phyloP scores from a whole-genome alignment of 2,888 invertebrate genomes.

The Zeuzera pyrina region DNA sequence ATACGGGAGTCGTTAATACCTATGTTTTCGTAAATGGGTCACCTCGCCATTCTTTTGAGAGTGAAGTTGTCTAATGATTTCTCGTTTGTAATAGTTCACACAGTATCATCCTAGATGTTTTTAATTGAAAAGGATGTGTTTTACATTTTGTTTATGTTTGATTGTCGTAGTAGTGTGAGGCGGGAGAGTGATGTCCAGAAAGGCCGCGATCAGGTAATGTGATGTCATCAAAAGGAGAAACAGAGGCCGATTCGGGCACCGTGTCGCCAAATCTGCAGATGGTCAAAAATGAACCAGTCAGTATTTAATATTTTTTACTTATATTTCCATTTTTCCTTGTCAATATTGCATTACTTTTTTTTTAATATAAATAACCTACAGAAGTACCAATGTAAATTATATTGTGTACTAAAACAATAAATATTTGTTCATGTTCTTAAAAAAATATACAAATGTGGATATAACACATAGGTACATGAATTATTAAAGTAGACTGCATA shows the following conservation, averaged over 20 bases:
- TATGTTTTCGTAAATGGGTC: conserved; percentile 73
- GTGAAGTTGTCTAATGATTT: conserved; percentile 48
- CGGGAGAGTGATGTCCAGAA: conserved; percentile 68
- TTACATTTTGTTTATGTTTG: conserved; percentile 43
- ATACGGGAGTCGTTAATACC: conserved; percentile 61
- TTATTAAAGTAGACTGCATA: no score
- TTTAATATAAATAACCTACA: no score
- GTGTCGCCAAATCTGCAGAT: conserved; percentile 59
- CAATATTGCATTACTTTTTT: background rate
- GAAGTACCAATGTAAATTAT: no score
- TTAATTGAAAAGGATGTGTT: no score
- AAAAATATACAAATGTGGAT: no score
- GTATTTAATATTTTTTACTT: conserved; percentile 17
- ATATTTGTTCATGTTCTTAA: no score
- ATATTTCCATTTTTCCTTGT: conserved; percentile 7
- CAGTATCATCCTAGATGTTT: conserved; percentile 6
- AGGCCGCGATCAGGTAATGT: conserved; percentile 62
- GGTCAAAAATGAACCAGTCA: conserved; percentile 67
- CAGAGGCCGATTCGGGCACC: conserved; percentile 72
- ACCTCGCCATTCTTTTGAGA: conserved; percentile 67
- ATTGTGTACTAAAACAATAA: no score
- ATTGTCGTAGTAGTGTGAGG: conserved; percentile 43
- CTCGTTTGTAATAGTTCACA: conserved; percentile 7
- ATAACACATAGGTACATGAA: no score
- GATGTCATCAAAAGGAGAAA: conserved; percentile 74